Evolutionary conservation across 2,888 invertebrate species (phyloP), one percentile per base, ranked within the genome.

Genomic region (Suillia variegata): DNA sequence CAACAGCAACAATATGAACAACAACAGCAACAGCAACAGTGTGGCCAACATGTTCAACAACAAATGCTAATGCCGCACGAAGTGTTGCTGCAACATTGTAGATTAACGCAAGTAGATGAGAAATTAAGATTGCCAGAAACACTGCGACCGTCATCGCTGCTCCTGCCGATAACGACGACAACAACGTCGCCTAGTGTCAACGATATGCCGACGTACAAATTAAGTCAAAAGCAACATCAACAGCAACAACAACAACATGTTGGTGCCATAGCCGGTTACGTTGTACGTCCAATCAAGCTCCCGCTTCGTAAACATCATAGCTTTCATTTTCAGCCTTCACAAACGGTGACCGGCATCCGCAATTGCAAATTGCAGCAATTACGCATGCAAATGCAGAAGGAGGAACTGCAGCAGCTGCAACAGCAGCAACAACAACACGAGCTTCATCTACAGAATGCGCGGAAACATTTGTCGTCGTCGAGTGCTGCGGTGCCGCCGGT

Each of bases 221-320:
- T n/a, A n/a, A n/a, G 48, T 10, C 33, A 33, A 10, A 42, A 38
- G 21, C 56, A 56, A 33, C 56, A 38, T 12, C 17, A 24, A 24
- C 38, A 45, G 10, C 42, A 45, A 53, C 56, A 26, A 33, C 49
- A 56, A 22, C 56, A 48, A 12, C 13, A 45, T 34, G n/a, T n/a
- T n/a, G n/a, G n/a, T 21, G 22, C 45, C 21, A 21, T 22, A 12
- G 58, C 62, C 22, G 65, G 68, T 12, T 69, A 67, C 20, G 18
- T 45, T 18, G 45, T 51, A 60, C 73, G 79, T 2, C 80, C 80
- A 26, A 70, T 80, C 58, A 79, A 77, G 34, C 61, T 81, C 61
- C 82, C 82, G 10, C 56, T 82, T 62, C 80, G 82, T 24, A 82
- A 82, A 72, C 81, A 82, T 72, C 82, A 82, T 66, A 81, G 80